A percentile compares a stretch with the other conserved stretches of the same genome.
phyloP scores from a whole-genome alignment of 1,140 invertebrate genomes.

The Procambarus clarkii region DNA sequence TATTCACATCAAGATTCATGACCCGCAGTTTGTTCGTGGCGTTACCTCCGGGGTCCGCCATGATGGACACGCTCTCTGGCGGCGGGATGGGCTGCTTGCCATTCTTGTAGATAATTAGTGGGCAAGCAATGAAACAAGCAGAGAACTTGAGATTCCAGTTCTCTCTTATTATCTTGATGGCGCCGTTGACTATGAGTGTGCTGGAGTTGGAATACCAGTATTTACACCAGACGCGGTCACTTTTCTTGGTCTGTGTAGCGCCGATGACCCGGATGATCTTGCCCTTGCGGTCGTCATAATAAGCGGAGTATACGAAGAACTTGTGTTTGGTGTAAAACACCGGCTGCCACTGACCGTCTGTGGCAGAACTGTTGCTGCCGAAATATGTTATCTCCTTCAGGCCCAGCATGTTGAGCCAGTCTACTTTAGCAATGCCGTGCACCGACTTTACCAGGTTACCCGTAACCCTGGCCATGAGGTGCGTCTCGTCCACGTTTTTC shows the following conservation, averaged over 20 bases:
- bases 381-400: constrained; percentile 58
- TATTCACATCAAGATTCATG: constrained; percentile 75
- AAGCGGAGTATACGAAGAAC: constrained; percentile 94
- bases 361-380: constrained; percentile 71
- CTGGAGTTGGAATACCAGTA: constrained; percentile 82
- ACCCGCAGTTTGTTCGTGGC: constrained; percentile 80
- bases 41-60: constrained; percentile 69
- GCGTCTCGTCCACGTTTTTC: constrained; percentile 72
- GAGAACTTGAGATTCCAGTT: constrained; percentile 97
- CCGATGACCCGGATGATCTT: constrained; percentile 83
- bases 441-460: constrained; percentile 67
- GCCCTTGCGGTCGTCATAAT: constrained; percentile 81
- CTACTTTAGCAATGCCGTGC: constrained; percentile 60
- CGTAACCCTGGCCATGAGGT: constrained; percentile 67
- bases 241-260: constrained; percentile 82
- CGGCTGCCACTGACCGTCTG: constrained; percentile 75
- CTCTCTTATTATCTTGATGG: constrained; percentile 86
- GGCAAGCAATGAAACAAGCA: constrained; percentile 91
- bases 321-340: constrained; percentile 79
- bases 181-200: constrained; percentile 74
- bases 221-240: constrained; percentile 88
- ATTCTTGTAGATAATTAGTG: constrained; percentile 80
- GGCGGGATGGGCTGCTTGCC: constrained; percentile 75
- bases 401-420: constrained; percentile 60
- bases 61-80: constrained; percentile 70